Evolutionary conservation across 2,888 invertebrate species (phyloP).

Genomic region (Drosophila kuntzei): DNA sequence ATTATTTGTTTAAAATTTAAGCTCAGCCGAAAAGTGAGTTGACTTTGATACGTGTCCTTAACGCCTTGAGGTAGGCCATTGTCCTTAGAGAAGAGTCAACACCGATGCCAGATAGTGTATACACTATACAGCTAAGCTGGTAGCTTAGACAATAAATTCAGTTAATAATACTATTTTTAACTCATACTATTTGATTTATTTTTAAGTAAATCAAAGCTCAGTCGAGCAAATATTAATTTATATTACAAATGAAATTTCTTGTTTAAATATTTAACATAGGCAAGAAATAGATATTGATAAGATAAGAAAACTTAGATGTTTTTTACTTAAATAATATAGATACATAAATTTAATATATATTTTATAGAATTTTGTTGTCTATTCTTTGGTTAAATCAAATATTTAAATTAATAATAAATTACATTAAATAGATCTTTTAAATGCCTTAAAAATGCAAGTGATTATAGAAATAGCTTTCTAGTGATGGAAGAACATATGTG

Average conservation of each 20-base stretch:
- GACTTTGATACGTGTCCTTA: slow-evolving; percentile 63
- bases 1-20: slow-evolving; percentile 77
- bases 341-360: not conserved
- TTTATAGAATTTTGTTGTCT: not conserved
- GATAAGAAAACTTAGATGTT: too few species aligned
- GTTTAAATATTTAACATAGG: not conserved
- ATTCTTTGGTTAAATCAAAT: not conserved
- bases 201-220: not conserved
- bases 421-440: too few species aligned
- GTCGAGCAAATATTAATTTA: too few species aligned
- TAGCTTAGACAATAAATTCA: slow-evolving; percentile 1
- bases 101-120: not conserved
- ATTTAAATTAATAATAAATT: not conserved
- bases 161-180: not conserved
- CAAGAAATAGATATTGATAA: too few species aligned
- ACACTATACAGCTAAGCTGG: not conserved
- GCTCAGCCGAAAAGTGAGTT: slow-evolving; percentile 48
- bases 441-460: too few species aligned
- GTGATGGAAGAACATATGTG: too few species aligned
- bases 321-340: too few species aligned
- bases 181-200: not conserved
- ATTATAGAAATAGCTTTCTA: too few species aligned
- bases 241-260: not conserved
- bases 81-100: slow-evolving; percentile 14
- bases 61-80: slow-evolving; percentile 40